Percentiles rank a stretch among this genome's conserved stretches.
Evolutionary conservation across 2,888 invertebrate genomes (phyloP).

Genomic region (Philaethria dido): DNA sequence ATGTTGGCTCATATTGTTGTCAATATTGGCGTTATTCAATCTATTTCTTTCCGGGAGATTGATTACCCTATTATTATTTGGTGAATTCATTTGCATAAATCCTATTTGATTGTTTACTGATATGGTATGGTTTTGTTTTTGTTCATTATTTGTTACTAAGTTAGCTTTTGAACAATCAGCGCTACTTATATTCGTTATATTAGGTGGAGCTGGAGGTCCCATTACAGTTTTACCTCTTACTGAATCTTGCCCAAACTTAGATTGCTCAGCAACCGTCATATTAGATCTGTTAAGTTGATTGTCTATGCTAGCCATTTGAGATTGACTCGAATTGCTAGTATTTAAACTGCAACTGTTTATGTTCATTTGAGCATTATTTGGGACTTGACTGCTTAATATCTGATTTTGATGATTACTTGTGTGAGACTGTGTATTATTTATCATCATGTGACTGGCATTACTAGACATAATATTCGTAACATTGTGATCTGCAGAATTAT

Average conservation of each 20-base stretch:
- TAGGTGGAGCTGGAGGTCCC: conserved; percentile 63
- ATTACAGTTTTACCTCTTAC: conserved; percentile 75
- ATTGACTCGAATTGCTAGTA: conserved; percentile 62
- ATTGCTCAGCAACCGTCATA: conserved; percentile 64
- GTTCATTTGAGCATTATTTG: conserved; percentile 69
- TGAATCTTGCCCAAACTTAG: conserved; percentile 70
- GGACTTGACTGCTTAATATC: conserved; percentile 61
- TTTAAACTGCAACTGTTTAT: conserved; percentile 74
- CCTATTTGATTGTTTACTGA: conserved; percentile 76
- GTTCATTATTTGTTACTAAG: conserved; percentile 65
- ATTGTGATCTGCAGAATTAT: conserved; percentile 68
- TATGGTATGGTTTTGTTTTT: conserved; percentile 71
- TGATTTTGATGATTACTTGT: conserved; percentile 66
- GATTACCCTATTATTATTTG: conserved; percentile 74
- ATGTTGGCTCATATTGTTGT: conserved; percentile 71
- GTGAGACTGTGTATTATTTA: conserved; percentile 70
- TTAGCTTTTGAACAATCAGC: conserved; percentile 75
- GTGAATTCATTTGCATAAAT: conserved; percentile 77
- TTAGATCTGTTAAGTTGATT: conserved; percentile 66
- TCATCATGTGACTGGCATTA: conserved; percentile 72
- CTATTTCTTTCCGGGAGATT: conserved; percentile 76
- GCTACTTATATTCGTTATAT: conserved; percentile 51
- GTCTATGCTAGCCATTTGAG: conserved; percentile 67
- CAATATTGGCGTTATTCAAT: conserved; percentile 65
- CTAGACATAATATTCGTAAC: conserved; percentile 68